Evolutionary conservation across 2,113 vertebrate genomes (phyloP), one percentile per base, ranked within the genome.

Genomic region (Grallaria varia): DNA sequence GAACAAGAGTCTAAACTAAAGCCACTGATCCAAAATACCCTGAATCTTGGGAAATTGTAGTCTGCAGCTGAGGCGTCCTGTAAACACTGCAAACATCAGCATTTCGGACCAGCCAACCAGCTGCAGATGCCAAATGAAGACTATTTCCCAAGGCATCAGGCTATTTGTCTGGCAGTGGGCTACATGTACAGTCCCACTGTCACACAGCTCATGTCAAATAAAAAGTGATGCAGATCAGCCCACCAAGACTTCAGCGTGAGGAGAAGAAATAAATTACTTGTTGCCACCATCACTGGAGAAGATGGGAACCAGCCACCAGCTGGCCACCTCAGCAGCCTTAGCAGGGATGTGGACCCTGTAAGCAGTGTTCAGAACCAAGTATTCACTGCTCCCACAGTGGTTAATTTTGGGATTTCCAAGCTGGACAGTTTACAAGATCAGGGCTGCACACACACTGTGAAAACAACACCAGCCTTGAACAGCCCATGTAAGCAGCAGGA

Each of bases 101-200:
- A 80, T 90, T 96, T 95, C 90, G 88, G 94, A 87, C 21, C 40
- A 85, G 58, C 10, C 77, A 87, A 69, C 49, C 85, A 93, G 73
- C 73, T 94, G 67, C 8, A 6, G 67, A 71, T 53, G 44, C 39
- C 2, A 0, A 55, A 76, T 39, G 50, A 75, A 96, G 84, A 53
- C 24, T 52, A 10, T 90, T 91, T 91, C 67, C 79, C 87, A 83
- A 89, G 71, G 69, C 21, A 75, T 21, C 17, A 71, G 28, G 40
- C 25, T 56, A 13, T 55, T 63, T 9, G 1, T 60, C 71, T 85
- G 84, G 58, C 66, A 95, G 63, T 4, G 5, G 45, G 37, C 35
- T 78, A 72, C 31, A 18, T 2, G 11, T 37, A 23, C 23, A 49
- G 39, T n/a, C 47, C 49, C 1, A 12, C 40, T 60, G 24, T 89